phyloP scores from a whole-genome alignment of 1,140 invertebrate species.

The Drosophila nasuta region DNA sequence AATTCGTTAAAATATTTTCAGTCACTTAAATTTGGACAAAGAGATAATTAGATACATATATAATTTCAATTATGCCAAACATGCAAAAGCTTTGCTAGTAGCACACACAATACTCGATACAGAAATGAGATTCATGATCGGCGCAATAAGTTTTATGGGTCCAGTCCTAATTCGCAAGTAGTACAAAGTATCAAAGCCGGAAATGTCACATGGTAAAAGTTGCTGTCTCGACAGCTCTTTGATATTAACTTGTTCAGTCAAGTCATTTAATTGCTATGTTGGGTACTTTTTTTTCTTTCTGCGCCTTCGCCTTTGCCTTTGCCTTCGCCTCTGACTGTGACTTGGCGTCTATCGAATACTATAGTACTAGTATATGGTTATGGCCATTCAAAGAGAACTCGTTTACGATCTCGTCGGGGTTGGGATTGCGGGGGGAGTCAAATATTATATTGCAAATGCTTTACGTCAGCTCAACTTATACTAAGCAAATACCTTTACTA shows the following conservation, averaged over 20 bases:
- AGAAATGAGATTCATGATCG: too few species aligned
- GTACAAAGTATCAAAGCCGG: conserved; percentile 2
- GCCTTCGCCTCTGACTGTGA: too few species aligned
- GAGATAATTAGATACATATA: too few species aligned
- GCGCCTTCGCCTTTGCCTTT: too few species aligned
- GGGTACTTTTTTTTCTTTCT: conserved; percentile 4
- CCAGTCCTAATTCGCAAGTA: neutral
- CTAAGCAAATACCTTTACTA: neutral
- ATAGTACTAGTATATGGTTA: neutral
- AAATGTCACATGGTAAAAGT: conserved; percentile 13
- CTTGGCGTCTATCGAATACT: too few species aligned
- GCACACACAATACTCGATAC: too few species aligned
- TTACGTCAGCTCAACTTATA: neutral
- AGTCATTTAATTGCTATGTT: conserved; percentile 7
- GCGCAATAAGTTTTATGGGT: neutral
- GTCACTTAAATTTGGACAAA: too few species aligned
- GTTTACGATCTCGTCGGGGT: neutral
- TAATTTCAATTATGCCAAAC: too few species aligned
- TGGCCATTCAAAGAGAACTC: conserved; percentile 19
- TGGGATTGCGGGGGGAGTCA: neutral
- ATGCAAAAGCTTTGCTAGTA: too few species aligned
- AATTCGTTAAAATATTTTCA: too few species aligned
- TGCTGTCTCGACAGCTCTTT: conserved; percentile 1
- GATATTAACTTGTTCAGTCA: neutral
- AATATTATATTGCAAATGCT: neutral